Evolutionary conservation across 2,113 vertebrate species (phyloP), one percentile per base, ranked within the genome.

Genomic region (Maccullochella peelii): DNA sequence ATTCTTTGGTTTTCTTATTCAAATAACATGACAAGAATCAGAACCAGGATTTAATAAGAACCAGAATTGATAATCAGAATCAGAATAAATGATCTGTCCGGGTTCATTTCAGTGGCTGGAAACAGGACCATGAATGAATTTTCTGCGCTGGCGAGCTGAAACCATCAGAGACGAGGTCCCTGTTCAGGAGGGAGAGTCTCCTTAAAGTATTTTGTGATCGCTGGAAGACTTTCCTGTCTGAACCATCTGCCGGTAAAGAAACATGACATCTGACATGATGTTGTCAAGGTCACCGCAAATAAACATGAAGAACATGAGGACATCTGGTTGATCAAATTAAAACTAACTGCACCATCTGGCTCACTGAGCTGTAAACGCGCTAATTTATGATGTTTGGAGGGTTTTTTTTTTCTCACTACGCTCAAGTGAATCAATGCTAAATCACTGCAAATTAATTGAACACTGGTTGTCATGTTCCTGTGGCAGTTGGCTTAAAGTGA

Each of bases 271-370:
- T 69, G 86, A 80, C 68, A 63, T 11, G 80, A 82, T 54, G 65
- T 18, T 55, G 86, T 88, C 86, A 82, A 59, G 83, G 81, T 88
- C 50, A 86, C 63, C 67, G n/a, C 73, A 85, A 76, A 79, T 74
- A 86, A 79, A 89, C 81, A 72, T 1, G 68, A 65, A 82, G 84
- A 79, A 76, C 74, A 44, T 36, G 58, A 83, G 79, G 84, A 87
- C 88, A 90, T 90, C 82, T 88, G 91, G 89, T 67, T 86, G 78
- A 92, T 89, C 80, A 87, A 87, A 92, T 90, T 79, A 89, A 91
- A 88, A 55, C 80, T 50, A 71, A 61, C 66, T 20, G 78, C 89
- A 23, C 89, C 89, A 89, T 91, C 89, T 92, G 91, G 87, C 59
- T 33, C 11, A 8, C 73, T 58, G 85, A 89, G 87, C 87, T 79